Evolutionary conservation across 2,113 vertebrate genomes (phyloP).

Genomic region (Neogobius melanostomus): DNA sequence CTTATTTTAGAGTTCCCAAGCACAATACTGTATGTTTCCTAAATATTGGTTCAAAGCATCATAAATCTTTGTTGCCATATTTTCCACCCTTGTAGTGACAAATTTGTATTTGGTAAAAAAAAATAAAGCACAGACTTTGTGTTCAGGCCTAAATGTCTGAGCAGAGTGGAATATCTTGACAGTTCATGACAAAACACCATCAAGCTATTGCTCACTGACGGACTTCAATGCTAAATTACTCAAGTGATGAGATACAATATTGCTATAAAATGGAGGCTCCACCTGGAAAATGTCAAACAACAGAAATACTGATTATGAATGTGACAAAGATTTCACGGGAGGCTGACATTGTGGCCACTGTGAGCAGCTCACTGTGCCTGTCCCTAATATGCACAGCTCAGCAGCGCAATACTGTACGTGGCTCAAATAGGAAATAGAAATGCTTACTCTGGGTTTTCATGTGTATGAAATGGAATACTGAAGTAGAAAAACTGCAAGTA

Average conservation of each 20-base stretch:
- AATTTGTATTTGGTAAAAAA: background rate
- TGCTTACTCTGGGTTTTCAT: conserved; percentile 60
- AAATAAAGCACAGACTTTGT: background rate
- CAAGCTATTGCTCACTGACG: conserved; percentile 5
- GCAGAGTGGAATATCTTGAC: background rate
- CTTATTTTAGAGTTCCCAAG: too few relatives aligned
- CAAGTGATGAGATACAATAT: conserved; percentile 6
- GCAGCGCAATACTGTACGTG: conserved; percentile 18
- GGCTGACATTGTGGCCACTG: background rate
- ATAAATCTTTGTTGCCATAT: too few relatives aligned
- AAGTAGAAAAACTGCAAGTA: conserved; percentile 39
- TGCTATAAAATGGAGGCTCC: conserved; percentile 19
- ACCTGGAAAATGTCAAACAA: conserved; percentile 14
- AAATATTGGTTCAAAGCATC: too few relatives aligned
- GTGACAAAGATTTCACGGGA: conserved; percentile 20
- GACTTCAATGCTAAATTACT: conserved; percentile 7
- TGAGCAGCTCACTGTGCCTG: conserved; percentile 2
- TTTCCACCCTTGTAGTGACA: too few relatives aligned
- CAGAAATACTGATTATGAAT: conserved; percentile 17
- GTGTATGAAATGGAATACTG: conserved; percentile 31
- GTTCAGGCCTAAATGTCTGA: background rate
- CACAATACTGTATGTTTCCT: too few relatives aligned
- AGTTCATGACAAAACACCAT: background rate
- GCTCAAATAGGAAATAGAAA: conserved; percentile 18
- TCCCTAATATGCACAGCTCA: conserved; percentile 26